Evolutionary conservation across 2,797 vertebrate species (phyloP).

Genomic region (Clarias pachynema): DNA sequence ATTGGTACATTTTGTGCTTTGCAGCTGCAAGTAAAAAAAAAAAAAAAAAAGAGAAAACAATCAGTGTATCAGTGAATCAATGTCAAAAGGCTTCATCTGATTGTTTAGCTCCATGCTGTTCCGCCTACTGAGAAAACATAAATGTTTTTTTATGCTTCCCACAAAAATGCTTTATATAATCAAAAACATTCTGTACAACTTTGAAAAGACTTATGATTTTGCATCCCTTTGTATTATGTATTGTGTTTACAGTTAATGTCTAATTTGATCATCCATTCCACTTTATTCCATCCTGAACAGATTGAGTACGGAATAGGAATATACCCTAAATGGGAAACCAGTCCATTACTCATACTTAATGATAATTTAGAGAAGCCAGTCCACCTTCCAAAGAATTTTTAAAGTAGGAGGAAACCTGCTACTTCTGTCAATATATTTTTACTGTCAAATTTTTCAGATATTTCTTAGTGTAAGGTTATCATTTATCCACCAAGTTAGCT

Average conservation of each 20-base stretch:
- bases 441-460: neutral
- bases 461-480: neutral
- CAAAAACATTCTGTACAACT: neutral
- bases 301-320: neutral
- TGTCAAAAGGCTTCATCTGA: neutral
- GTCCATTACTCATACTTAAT: neutral
- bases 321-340: neutral
- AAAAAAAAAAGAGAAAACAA: neutral
- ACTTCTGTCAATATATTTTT: neutral
- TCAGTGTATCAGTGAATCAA: too few species aligned
- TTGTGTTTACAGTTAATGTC: neutral
- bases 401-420: neutral
- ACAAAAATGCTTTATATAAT: constrained; percentile 3
- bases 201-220: neutral
- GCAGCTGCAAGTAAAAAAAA: neutral
- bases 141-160: neutral
- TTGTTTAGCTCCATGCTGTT: neutral
- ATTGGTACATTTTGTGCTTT: neutral
- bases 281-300: neutral
- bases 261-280: neutral
- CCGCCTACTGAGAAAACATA: too few species aligned
- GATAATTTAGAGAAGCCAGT: neutral
- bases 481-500: neutral
- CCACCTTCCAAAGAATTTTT: neutral
- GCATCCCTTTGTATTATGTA: neutral